Conservation (phyloP, 2,113 vertebrate species). For the Rissa tridactyla region DNA sequence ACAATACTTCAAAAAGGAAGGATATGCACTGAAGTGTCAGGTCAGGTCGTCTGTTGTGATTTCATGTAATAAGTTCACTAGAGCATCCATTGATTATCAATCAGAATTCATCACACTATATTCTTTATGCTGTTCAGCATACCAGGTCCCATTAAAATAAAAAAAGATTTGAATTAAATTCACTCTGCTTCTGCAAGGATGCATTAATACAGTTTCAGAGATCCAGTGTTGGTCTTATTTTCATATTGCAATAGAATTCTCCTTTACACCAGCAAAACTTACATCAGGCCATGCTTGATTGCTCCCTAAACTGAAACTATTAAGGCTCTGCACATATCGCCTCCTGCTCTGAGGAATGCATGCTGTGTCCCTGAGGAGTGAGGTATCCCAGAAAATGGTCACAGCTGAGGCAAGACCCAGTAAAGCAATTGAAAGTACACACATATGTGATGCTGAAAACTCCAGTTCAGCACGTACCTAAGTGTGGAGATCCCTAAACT, state of each 20-base stretch:
- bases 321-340: not conserved
- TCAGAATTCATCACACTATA: not conserved
- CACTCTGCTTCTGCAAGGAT: not conserved
- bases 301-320: not conserved
- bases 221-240: not conserved
- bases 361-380: not conserved
- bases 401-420: not conserved
- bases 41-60: conserved; percentile 15
- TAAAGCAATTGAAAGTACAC: not conserved
- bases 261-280: not conserved
- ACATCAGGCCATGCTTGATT: not conserved
- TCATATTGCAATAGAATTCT: not conserved
- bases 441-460: not conserved
- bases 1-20: conserved; percentile 9
- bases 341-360: not conserved
- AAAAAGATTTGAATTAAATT: not conserved
- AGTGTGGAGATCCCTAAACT: not conserved
- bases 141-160: not conserved
- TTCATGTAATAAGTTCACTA: conserved; percentile 15
- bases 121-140: not conserved
- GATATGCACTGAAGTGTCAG: conserved; percentile 11
- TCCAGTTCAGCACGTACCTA: not conserved
- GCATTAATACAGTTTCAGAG: not conserved
- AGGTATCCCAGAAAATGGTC: not conserved
- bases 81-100: conserved; percentile 31